Evolutionary conservation across 2,113 vertebrate genomes (phyloP).

Genomic region (Hippolais icterina): DNA sequence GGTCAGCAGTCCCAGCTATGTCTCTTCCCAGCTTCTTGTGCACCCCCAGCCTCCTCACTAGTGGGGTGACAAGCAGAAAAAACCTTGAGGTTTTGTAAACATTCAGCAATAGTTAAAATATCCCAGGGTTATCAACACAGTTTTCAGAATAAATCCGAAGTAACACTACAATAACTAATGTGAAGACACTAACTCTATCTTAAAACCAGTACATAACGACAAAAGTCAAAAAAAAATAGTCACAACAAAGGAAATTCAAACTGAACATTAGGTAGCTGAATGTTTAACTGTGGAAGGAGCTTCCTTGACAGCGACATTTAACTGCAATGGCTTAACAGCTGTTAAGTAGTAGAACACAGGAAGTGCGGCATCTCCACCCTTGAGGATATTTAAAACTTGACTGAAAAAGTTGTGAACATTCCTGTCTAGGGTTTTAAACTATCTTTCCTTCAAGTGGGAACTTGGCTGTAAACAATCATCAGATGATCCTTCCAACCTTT

Average conservation of each 20-base stretch:
- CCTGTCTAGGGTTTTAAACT: background rate
- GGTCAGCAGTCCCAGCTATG: background rate
- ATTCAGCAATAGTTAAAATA: background rate
- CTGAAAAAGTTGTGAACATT: background rate
- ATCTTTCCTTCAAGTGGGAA: background rate
- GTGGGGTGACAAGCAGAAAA: background rate
- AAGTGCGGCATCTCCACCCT: background rate
- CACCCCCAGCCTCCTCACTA: rapidly evolving
- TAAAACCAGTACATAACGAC: background rate
- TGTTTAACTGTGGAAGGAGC: background rate
- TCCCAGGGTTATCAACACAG: background rate
- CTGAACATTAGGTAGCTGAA: background rate
- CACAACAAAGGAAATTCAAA: background rate
- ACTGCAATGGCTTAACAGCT: background rate
- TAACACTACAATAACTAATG: background rate
- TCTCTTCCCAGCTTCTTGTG: background rate
- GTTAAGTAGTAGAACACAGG: background rate
- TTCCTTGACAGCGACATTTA: too few relatives aligned
- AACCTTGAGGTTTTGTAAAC: background rate
- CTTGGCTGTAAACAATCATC: background rate
- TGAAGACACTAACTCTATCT: background rate
- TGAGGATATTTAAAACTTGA: background rate
- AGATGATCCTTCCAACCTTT: background rate
- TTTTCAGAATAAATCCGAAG: background rate
- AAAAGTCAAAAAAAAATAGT: background rate